Conservation (phyloP, 2,888 invertebrate genomes). For the Caenorhabditis panamensis region DNA sequence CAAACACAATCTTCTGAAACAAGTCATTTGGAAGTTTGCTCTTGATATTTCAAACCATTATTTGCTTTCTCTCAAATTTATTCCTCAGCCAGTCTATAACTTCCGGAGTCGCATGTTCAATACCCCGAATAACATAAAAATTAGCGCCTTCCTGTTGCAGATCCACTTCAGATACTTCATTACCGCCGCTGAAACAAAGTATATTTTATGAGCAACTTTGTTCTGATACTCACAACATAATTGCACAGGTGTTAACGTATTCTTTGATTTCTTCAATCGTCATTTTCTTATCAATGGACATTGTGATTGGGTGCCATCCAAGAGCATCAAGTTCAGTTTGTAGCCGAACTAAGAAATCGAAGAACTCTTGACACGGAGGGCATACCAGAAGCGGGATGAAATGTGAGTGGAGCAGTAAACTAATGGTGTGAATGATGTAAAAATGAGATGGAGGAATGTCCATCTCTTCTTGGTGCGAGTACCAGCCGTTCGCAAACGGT, state of each 20-base stretch:
- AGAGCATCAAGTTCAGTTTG: slow-evolving; percentile 40
- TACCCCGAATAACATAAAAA: slow-evolving; percentile 49
- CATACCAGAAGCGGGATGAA: slow-evolving; percentile 46
- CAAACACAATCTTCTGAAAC: slow-evolving; percentile 45
- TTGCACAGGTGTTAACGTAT: slow-evolving; percentile 47
- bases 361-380: slow-evolving; percentile 38
- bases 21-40: neutral
- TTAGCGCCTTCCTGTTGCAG: slow-evolving; percentile 36
- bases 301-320: slow-evolving; percentile 54
- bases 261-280: slow-evolving; percentile 49
- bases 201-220: too few species aligned
- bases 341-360: slow-evolving; percentile 11
- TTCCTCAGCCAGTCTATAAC: slow-evolving; percentile 51
- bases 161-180: slow-evolving; percentile 32
- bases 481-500: slow-evolving; percentile 38
- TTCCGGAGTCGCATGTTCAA: slow-evolving; percentile 38
- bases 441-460: slow-evolving; percentile 29
- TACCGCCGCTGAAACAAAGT: slow-evolving; percentile 50
- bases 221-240: slow-evolving; percentile 50
- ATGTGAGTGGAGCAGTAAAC: slow-evolving; percentile 30
- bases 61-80: slow-evolving; percentile 39
- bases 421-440: slow-evolving; percentile 37
- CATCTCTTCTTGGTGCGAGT: slow-evolving; percentile 20
- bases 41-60: slow-evolving; percentile 24
- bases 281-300: slow-evolving; percentile 32